Percentiles rank a stretch among this genome's conserved stretches.
phyloP scores from a whole-genome alignment of 92 coral and sea anemone species.

The Galaxea fascicularis region DNA sequence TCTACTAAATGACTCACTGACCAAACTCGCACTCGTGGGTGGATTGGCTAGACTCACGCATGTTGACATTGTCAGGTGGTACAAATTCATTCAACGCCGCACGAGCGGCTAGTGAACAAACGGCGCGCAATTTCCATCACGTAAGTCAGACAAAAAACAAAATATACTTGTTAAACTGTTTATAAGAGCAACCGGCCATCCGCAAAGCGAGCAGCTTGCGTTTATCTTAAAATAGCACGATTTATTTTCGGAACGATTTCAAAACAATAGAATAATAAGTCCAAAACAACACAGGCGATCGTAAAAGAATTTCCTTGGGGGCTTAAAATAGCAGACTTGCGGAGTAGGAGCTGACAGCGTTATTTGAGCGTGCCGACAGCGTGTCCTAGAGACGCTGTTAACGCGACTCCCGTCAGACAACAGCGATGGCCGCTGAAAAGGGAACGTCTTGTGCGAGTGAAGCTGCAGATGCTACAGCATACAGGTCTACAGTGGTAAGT shows the following conservation, averaged over 20 bases:
- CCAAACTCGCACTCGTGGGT: conserved; percentile 28
- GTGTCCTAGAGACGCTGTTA: conserved; percentile 38
- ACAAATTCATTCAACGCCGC: conserved; percentile 8
- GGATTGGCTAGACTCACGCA: conserved; percentile 23
- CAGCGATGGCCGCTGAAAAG: conserved; percentile 44
- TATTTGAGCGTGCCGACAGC: conserved; percentile 38
- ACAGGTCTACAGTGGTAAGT: conserved; percentile 23
- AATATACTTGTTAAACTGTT: conserved; percentile 2
- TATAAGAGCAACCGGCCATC: background rate
- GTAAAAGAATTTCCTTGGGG: conserved; percentile 22
- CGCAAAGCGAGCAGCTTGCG: conserved; percentile 18
- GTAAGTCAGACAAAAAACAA: background rate
- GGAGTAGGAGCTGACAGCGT: conserved; percentile 21
- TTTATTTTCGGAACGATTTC: conserved; percentile 15
- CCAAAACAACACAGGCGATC: conserved; percentile 28
- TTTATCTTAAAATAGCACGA: conserved; percentile 28
- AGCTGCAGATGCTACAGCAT: background rate
- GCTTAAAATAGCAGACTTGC: conserved; percentile 41
- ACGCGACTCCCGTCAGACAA: conserved; percentile 8
- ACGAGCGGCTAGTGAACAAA: conserved; percentile 6
- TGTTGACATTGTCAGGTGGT: conserved; percentile 18
- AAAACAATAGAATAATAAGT: conserved; percentile 37
- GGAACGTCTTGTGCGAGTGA: conserved; percentile 12
- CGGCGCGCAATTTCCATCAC: conserved; percentile 5
- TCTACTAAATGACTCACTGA: conserved; percentile 41